Percentiles rank a stretch among this genome's conserved stretches.
These are phyloP conservation scores for Macaria notata DNA, from an alignment of 2,888 invertebrate genomes.

Conservation along the genomic window DNA sequence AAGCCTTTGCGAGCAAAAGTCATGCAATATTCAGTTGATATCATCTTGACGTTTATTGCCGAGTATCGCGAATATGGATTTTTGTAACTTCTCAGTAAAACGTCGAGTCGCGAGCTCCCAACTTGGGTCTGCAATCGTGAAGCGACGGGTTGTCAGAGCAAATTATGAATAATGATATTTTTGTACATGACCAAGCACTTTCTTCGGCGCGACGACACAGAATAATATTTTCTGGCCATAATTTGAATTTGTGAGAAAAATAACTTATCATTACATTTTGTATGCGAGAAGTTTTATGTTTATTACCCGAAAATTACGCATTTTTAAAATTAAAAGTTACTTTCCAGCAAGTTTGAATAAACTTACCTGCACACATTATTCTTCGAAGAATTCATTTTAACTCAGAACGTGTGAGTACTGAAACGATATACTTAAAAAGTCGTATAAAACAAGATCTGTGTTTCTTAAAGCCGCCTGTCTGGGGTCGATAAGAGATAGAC, in stretches of 20 bases:
- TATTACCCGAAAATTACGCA: no score
- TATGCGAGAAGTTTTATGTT: neutral
- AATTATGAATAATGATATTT: constrained; percentile 50
- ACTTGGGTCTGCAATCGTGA: constrained; percentile 27
- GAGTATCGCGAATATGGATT: constrained; percentile 16
- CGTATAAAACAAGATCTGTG: no score
- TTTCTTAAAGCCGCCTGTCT: neutral
- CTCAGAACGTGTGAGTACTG: no score
- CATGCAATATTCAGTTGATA: constrained; percentile 16
- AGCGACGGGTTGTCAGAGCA: constrained; percentile 43
- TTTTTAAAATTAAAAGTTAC: no score
- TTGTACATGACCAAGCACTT: constrained; percentile 35
- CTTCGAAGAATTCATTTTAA: no score
- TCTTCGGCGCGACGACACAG: constrained; percentile 22
- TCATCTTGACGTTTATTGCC: constrained; percentile 21
- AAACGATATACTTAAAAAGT: no score
- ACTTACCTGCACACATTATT: no score
- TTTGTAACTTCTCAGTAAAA: constrained; percentile 17
- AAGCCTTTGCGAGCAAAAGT: constrained; percentile 4
- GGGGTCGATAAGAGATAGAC: neutral
- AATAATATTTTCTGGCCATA: constrained; percentile 19
- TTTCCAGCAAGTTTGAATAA: no score
- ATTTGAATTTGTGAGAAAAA: constrained; percentile 22
- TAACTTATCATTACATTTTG: constrained; percentile 6
- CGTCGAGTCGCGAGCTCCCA: constrained; percentile 33